Percentiles rank a stretch among this genome's conserved stretches.
These are phyloP conservation scores for Lordiphosa fenestrarum DNA, from an alignment of 2,888 invertebrate species.

Conservation along the genomic window DNA sequence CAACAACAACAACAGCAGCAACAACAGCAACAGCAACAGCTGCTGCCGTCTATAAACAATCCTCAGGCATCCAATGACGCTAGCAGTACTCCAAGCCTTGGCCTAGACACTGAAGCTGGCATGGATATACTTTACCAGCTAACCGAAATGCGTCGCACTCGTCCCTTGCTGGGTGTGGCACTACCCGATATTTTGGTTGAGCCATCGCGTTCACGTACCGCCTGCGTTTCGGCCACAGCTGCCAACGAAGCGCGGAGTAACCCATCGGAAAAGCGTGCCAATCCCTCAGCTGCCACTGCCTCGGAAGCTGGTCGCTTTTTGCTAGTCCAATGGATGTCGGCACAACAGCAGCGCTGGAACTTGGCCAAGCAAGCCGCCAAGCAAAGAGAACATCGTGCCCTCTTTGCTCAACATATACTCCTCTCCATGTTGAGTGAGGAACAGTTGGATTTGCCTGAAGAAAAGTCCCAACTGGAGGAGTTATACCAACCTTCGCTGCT, in stretches of 20 bases:
- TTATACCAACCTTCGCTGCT: background rate
- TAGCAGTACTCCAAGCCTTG: background rate
- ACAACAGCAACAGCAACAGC: too few species aligned
- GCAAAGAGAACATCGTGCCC: conserved; percentile 17
- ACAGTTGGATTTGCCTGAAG: conserved; percentile 19
- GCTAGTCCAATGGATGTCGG: conserved; percentile 34
- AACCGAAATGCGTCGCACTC: background rate
- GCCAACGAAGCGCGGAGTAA: background rate
- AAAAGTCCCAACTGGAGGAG: too few species aligned
- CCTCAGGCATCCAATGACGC: too few species aligned
- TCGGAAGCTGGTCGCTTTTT: conserved; percentile 33
- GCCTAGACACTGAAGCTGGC: background rate
- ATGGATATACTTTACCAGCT: too few species aligned
- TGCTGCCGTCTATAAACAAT: background rate
- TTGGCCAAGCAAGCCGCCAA: background rate
- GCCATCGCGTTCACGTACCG: conserved; percentile 15
- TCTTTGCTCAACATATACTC: conserved; percentile 50
- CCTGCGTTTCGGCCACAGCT: background rate
- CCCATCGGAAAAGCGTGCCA: background rate
- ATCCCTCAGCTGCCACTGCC: background rate
- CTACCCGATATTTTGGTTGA: conserved; percentile 13
- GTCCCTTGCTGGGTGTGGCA: too few species aligned
- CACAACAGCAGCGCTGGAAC: conserved; percentile 21
- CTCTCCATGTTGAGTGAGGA: conserved; percentile 53
- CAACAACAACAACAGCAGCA: background rate